phyloP scores from a whole-genome alignment of 2,888 invertebrate genomes.

The Polydrusus pterygomalis region DNA sequence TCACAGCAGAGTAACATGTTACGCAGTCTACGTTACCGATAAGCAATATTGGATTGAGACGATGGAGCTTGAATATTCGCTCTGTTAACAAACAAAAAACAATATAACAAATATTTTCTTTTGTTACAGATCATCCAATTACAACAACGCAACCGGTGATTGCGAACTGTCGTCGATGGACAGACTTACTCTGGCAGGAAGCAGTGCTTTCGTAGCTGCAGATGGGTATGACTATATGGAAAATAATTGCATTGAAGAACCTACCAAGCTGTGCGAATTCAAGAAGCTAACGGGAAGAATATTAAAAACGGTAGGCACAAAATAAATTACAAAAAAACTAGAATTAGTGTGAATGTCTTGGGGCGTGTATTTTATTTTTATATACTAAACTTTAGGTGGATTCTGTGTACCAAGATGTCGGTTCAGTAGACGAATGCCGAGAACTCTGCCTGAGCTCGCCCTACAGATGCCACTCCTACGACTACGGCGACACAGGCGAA shows the following conservation, averaged over 20 bases:
- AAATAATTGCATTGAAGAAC: constrained; percentile 95
- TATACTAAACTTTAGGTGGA: constrained; percentile 82
- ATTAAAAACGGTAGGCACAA: constrained; percentile 50
- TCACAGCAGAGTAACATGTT: background rate
- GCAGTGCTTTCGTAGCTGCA: constrained; percentile 78
- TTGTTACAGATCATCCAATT: constrained; percentile 88
- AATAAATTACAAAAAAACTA: too few relatives aligned
- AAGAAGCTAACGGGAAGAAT: constrained; percentile 87
- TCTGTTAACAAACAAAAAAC: background rate
- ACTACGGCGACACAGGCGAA: constrained; percentile 94
- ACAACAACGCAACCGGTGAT: constrained; percentile 87
- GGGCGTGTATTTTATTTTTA: too few relatives aligned
- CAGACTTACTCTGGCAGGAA: constrained; percentile 90
- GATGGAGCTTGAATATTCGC: background rate
- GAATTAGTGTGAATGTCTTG: too few relatives aligned
- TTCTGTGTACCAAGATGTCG: constrained; percentile 92
- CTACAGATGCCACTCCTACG: constrained; percentile 94
- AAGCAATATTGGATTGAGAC: too few relatives aligned
- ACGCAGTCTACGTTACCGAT: too few relatives aligned
- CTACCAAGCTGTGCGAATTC: constrained; percentile 95
- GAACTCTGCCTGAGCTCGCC: constrained; percentile 92
- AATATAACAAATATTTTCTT: background rate
- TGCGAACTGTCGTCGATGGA: constrained; percentile 95
- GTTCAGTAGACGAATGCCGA: constrained; percentile 89
- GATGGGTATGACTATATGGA: constrained; percentile 87